phyloP scores from a whole-genome alignment of 2,888 invertebrate species.

The Synergus gifuensis region DNA sequence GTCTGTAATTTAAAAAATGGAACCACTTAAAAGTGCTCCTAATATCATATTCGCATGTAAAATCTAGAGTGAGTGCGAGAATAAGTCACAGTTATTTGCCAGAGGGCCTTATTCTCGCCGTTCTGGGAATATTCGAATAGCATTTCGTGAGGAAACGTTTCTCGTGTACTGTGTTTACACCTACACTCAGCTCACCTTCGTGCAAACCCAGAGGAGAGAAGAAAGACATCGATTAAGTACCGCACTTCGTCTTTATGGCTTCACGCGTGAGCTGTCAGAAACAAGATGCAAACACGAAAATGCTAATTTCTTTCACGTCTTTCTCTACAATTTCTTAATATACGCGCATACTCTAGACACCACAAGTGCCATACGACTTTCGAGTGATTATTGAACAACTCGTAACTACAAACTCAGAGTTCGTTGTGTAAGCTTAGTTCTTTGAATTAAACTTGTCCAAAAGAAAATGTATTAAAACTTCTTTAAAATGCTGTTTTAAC shows the following conservation, averaged over 20 bases:
- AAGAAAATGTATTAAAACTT: background rate
- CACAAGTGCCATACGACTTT: conserved; percentile 64
- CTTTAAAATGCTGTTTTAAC: background rate
- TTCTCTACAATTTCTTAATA: conserved; percentile 54
- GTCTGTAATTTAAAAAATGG: background rate
- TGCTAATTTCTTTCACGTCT: conserved; percentile 62
- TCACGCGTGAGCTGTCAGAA: conserved; percentile 62
- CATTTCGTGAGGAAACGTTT: conserved; percentile 44
- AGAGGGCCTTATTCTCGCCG: conserved; percentile 47
- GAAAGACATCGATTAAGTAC: conserved; percentile 7
- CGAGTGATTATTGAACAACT: conserved; percentile 67
- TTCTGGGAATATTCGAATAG: conserved; percentile 52
- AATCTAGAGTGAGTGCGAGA: conserved; percentile 9
- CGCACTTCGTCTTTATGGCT: conserved; percentile 56
- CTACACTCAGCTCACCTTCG: conserved; percentile 54
- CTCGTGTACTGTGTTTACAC: conserved; percentile 52
- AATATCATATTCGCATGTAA: background rate
- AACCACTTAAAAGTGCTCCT: background rate
- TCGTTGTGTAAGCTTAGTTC: too few relatives aligned
- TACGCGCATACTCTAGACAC: conserved; percentile 58
- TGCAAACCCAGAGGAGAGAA: conserved; percentile 32
- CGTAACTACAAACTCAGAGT: background rate
- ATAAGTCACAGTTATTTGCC: conserved; percentile 50
- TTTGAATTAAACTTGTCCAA: background rate
- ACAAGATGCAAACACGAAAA: conserved; percentile 67